phyloP scores from a whole-genome alignment of 1,140 invertebrate species.

The Drosophila virilis region DNA sequence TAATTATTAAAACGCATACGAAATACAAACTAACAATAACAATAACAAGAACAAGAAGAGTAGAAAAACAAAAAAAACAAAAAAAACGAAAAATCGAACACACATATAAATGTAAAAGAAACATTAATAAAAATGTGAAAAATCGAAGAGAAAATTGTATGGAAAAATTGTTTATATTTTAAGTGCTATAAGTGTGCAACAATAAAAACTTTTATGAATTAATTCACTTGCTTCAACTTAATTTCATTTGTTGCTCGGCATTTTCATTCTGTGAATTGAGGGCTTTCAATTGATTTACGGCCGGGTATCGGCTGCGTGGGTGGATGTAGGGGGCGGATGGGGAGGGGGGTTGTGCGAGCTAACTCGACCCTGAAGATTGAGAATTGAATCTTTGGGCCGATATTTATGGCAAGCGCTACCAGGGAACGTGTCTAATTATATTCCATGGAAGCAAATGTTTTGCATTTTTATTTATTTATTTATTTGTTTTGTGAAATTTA shows the following conservation, averaged over 20 bases:
- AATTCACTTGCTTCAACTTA: slow-evolving; percentile 39
- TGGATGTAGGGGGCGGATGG: not conserved
- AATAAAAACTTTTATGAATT: slow-evolving; percentile 63
- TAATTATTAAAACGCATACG: slow-evolving; percentile 30
- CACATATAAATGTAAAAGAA: slow-evolving; percentile 6
- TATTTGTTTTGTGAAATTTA: no score
- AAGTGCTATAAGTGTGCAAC: slow-evolving; percentile 62
- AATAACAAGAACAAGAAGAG: not conserved
- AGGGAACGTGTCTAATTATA: slow-evolving; percentile 8
- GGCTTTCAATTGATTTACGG: slow-evolving; percentile 28
- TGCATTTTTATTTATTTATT: not conserved
- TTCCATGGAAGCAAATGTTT: not conserved
- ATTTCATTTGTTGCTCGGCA: slow-evolving; percentile 20
- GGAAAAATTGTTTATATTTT: slow-evolving; percentile 53
- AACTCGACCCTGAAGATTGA: slow-evolving; percentile 25
- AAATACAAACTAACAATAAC: slow-evolving; percentile 23
- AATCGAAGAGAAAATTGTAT: slow-evolving; percentile 26
- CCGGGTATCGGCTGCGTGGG: not conserved
- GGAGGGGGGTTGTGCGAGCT: not conserved
- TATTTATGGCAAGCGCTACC: slow-evolving; percentile 8
- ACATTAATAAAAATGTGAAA: slow-evolving; percentile 1
- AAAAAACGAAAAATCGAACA: slow-evolving; percentile 2
- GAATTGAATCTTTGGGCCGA: slow-evolving; percentile 1
- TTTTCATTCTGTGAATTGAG: slow-evolving; percentile 35
- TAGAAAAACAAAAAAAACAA: slow-evolving; percentile 5